A percentile compares a stretch with the other conserved stretches of the same genome.
Evolutionary conservation across 2,797 vertebrate genomes (phyloP).

Genomic region (Allenopithecus nigroviridis): DNA sequence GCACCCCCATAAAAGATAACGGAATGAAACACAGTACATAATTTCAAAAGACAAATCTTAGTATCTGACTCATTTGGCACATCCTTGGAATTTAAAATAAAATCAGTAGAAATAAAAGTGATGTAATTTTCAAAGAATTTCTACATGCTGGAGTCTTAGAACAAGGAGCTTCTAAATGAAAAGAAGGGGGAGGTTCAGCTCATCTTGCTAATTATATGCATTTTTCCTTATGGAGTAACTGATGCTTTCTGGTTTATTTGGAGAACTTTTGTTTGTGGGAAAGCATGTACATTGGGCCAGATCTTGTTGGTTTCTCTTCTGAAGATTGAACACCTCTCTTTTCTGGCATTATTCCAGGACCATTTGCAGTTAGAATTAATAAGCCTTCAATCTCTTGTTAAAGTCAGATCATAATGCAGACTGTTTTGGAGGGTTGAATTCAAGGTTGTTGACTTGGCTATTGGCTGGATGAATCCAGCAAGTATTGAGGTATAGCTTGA

Average conservation of each 20-base stretch:
- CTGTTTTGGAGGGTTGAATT: constrained; percentile 90
- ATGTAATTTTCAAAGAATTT: constrained; percentile 13
- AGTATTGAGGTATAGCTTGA: constrained; percentile 88
- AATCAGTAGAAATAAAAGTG: neutral
- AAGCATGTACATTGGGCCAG: constrained; percentile 88
- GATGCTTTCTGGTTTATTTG: constrained; percentile 75
- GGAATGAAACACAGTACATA: neutral
- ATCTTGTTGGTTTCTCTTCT: constrained; percentile 94
- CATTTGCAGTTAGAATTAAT: constrained; percentile 88
- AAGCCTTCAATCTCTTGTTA: constrained; percentile 88
- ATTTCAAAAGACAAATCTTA: neutral
- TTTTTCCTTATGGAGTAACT: constrained; percentile 50
- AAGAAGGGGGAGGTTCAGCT: neutral
- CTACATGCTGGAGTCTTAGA: neutral
- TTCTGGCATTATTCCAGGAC: constrained; percentile 92
- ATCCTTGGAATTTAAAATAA: neutral
- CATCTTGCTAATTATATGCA: neutral
- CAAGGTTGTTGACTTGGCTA: constrained; percentile 90
- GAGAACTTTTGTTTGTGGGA: constrained; percentile 87
- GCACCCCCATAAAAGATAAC: neutral
- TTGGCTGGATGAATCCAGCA: constrained; percentile 90
- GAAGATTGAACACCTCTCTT: constrained; percentile 89
- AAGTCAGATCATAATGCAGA: constrained; percentile 87
- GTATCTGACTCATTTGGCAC: neutral
- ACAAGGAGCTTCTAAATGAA: neutral